Conservation (phyloP, 2,113 vertebrate species). For the Corythaeola cristata region DNA sequence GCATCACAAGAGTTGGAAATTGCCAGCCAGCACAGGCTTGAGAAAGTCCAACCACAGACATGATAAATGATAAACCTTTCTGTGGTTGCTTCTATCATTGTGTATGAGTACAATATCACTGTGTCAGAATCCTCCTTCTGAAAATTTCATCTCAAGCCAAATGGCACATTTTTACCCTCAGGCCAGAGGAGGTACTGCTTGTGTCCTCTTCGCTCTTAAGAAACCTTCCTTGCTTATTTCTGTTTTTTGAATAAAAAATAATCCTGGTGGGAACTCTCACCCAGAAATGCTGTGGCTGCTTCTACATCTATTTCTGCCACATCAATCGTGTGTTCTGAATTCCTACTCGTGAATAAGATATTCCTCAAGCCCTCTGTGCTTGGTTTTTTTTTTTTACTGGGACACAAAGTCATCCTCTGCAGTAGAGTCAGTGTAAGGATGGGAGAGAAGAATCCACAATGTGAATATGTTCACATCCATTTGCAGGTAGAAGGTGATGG, state of each 20-base stretch:
- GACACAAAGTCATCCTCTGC: background rate
- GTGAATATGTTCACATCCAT: background rate
- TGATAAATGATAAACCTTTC: background rate
- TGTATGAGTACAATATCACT: background rate
- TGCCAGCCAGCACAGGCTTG: background rate
- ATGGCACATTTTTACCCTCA: background rate
- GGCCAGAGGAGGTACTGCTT: background rate
- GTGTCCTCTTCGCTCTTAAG: background rate
- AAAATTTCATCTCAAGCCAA: background rate
- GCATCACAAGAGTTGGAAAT: background rate
- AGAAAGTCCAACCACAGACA: background rate
- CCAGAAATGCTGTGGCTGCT: background rate
- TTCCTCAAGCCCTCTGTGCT: background rate
- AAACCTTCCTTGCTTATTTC: background rate
- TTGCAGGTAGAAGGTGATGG: background rate
- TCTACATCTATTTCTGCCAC: background rate
- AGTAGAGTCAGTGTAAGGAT: background rate
- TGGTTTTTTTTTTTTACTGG: background rate
- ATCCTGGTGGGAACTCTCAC: background rate
- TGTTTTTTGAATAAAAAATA: background rate
- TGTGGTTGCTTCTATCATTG: background rate
- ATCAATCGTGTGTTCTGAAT: background rate
- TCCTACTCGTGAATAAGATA: background rate
- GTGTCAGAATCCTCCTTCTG: background rate
- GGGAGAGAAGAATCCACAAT: background rate